Percentiles rank a stretch among this genome's conserved stretches.
Evolutionary conservation across 2,113 vertebrate species (phyloP).

Genomic region (Perca schrenkii): DNA sequence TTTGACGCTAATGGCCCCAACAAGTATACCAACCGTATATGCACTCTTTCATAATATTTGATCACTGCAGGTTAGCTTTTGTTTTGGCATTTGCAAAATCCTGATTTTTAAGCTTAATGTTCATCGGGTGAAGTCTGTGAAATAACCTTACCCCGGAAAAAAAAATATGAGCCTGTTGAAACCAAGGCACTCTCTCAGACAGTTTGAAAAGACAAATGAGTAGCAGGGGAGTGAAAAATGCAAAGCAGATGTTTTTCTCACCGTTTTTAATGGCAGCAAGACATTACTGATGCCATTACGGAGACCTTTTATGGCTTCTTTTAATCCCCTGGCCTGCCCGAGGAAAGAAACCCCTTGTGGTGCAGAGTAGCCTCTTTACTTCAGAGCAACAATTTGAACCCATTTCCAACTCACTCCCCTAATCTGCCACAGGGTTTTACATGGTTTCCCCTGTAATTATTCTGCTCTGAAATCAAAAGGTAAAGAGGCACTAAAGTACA

Average conservation of each 20-base stretch:
- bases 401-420: slow-evolving; percentile 94
- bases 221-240: slow-evolving; percentile 84
- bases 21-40: slow-evolving; percentile 1
- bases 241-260: slow-evolving; percentile 87
- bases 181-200: slow-evolving; percentile 67
- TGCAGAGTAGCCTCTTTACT: slow-evolving; percentile 93
- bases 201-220: slow-evolving; percentile 82
- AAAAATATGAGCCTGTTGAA: slow-evolving; percentile 73
- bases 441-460: slow-evolving; percentile 86
- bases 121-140: slow-evolving; percentile 58
- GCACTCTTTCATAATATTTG: neutral
- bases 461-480: slow-evolving; percentile 84
- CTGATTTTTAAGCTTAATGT: slow-evolving; percentile 35
- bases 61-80: slow-evolving; percentile 14
- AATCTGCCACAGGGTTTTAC: slow-evolving; percentile 91
- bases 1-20: slow-evolving; percentile 6
- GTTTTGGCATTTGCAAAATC: slow-evolving; percentile 45
- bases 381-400: slow-evolving; percentile 94
- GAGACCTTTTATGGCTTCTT: slow-evolving; percentile 96
- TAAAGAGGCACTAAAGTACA: slow-evolving; percentile 86
- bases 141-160: slow-evolving; percentile 52
- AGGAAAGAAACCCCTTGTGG: slow-evolving; percentile 94
- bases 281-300: slow-evolving; percentile 96
- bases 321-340: slow-evolving; percentile 88
- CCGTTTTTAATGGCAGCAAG: slow-evolving; percentile 83